Percentiles rank a stretch among this genome's conserved stretches.
These are phyloP conservation scores for Gulo gulo DNA, from an alignment of 2,113 vertebrate genomes.

Conservation along the genomic window DNA sequence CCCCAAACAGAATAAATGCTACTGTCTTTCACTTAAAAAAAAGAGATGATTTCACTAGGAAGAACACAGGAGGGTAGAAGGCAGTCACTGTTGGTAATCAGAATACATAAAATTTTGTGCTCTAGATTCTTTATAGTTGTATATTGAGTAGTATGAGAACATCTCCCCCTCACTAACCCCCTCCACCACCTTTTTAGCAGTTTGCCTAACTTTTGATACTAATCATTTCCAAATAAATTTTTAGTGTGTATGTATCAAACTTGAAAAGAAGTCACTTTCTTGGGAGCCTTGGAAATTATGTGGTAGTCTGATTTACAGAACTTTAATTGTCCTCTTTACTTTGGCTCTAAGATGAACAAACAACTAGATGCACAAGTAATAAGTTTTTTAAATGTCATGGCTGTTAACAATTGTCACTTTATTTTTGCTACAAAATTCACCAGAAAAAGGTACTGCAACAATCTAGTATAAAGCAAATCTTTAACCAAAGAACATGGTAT, in stretches of 20 bases:
- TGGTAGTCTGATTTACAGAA: background rate
- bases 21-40: background rate
- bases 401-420: constrained; percentile 72
- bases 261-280: background rate
- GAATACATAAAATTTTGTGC: background rate
- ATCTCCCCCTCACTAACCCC: background rate
- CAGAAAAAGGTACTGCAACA: constrained; percentile 76
- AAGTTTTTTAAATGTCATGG: constrained; percentile 64
- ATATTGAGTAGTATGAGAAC: background rate
- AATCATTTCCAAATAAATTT: background rate
- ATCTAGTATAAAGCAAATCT: constrained; percentile 76
- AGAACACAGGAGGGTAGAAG: background rate
- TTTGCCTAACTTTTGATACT: constrained; percentile 12
- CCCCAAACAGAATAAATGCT: background rate
- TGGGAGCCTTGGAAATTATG: constrained; percentile 5
- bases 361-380: constrained; percentile 71
- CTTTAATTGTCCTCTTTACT: constrained; percentile 13
- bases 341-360: constrained; percentile 57
- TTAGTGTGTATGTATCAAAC: constrained; percentile 2
- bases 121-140: background rate
- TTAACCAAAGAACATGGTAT: constrained; percentile 72
- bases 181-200: background rate
- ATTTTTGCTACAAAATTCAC: constrained; percentile 79
- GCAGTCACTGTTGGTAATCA: background rate
- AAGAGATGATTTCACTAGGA: background rate